Evolutionary conservation across 53 echinoderm and acorn worm genomes (phyloP).

Genomic region (Henricia sp.): DNA sequence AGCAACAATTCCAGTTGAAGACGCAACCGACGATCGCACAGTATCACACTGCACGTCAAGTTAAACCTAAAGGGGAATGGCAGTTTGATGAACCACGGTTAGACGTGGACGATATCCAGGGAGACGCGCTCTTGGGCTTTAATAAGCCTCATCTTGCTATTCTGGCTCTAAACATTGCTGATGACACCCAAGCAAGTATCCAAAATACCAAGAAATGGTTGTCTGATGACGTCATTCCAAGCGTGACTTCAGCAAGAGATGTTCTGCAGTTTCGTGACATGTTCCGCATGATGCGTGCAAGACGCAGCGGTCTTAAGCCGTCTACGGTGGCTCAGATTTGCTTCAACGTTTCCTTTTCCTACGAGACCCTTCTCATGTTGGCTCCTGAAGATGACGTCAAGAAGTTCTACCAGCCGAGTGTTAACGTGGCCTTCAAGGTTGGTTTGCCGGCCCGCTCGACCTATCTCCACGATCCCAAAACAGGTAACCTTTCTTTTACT

Average conservation of each 20-base stretch:
- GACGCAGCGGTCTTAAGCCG: constrained; percentile 23
- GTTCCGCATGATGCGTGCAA: constrained; percentile 39
- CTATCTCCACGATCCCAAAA: constrained; percentile 19
- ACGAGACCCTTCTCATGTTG: constrained; percentile 14
- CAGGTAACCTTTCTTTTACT: too few relatives aligned
- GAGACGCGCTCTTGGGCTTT: constrained; percentile 41
- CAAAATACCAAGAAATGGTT: constrained; percentile 42
- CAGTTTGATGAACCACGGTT: constrained; percentile 10
- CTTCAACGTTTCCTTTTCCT: constrained; percentile 40
- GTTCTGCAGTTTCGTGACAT: constrained; percentile 20
- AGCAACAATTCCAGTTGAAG: too few relatives aligned
- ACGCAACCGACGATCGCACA: constrained; percentile 5
- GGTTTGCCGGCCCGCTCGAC: constrained; percentile 39
- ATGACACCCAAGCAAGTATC: neutral
- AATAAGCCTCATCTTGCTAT: constrained; percentile 48
- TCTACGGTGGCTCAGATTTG: constrained; percentile 27
- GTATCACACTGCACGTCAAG: neutral
- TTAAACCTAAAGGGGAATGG: neutral
- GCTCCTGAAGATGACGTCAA: constrained; percentile 1
- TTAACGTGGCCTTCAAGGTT: constrained; percentile 21
- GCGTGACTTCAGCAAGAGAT: constrained; percentile 37
- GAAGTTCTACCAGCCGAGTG: constrained; percentile 17
- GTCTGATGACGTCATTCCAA: constrained; percentile 21
- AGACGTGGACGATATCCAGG: constrained; percentile 48
- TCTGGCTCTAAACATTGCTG: constrained; percentile 16